These are phyloP conservation scores for Odontesthes bonariensis DNA, from an alignment of 2,113 vertebrate species.

Conservation along the genomic window DNA sequence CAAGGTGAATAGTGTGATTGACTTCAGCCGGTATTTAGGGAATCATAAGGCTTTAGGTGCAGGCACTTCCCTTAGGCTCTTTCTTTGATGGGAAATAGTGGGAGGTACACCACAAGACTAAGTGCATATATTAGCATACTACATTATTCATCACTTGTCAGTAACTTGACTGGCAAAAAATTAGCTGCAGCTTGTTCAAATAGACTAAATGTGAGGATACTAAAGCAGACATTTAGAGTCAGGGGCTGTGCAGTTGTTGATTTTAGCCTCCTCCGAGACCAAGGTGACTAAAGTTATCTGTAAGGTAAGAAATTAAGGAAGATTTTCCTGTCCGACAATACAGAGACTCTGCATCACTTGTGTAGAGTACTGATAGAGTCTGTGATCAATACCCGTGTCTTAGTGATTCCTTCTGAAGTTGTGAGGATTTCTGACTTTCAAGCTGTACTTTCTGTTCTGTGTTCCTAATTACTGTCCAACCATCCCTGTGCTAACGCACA, in stretches of 20 bases:
- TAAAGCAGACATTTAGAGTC: constrained; percentile 38
- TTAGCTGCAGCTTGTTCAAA: constrained; percentile 56
- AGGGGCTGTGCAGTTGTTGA: constrained; percentile 3
- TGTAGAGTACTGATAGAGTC: constrained; percentile 21
- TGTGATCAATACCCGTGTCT: constrained; percentile 33
- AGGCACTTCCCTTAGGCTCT: constrained; percentile 62
- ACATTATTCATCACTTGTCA: constrained; percentile 73
- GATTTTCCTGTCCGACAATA: constrained; percentile 11
- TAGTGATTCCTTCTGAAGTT: constrained; percentile 24
- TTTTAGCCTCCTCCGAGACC: constrained; percentile 11
- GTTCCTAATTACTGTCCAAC: constrained; percentile 22
- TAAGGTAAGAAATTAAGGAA: constrained; percentile 1
- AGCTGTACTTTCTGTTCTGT: constrained; percentile 19
- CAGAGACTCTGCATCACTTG: neutral
- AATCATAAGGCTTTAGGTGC: constrained; percentile 60
- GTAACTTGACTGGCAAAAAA: constrained; percentile 66
- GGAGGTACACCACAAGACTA: constrained; percentile 49
- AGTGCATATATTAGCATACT: constrained; percentile 66
- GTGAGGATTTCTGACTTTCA: constrained; percentile 8
- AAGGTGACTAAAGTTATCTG: constrained; percentile 4
- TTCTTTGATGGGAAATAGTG: constrained; percentile 43
- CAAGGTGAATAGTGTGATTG: constrained; percentile 69
- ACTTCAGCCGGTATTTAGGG: constrained; percentile 50
- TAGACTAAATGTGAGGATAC: constrained; percentile 49
- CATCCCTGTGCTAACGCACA: constrained; percentile 4